Conservation (phyloP, 1,140 invertebrate species). For the Homalodisca vitripennis region DNA sequence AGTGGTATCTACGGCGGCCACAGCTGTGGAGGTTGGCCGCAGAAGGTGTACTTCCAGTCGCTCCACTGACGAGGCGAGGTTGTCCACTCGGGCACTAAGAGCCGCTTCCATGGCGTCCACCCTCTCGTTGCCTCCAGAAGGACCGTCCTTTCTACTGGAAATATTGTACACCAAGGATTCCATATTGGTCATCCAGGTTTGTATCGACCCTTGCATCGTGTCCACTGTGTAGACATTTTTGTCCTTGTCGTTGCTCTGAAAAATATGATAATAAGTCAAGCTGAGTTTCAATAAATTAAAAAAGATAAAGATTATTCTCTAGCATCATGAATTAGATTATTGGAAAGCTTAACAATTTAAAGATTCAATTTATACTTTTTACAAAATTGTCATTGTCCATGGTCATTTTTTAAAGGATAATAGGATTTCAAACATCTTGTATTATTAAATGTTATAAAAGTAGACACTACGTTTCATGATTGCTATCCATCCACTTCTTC, state of each 20-base stretch:
- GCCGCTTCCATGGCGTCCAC: constrained; percentile 15
- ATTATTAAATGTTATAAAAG: too few relatives aligned
- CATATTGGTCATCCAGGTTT: constrained; percentile 49
- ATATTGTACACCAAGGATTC: constrained; percentile 32
- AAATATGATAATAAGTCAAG: constrained; percentile 22
- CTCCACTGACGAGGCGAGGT: constrained; percentile 29
- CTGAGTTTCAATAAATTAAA: too few relatives aligned
- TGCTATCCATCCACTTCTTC: too few relatives aligned
- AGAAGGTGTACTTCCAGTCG: constrained; percentile 30
- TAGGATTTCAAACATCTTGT: too few relatives aligned
- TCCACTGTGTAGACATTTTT: constrained; percentile 64
- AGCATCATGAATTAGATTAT: too few relatives aligned
- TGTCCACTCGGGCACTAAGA: constrained; percentile 33
- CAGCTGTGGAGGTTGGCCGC: constrained; percentile 18
- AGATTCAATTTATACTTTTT: too few relatives aligned
- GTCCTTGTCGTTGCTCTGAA: constrained; percentile 65
- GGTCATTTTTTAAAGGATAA: too few relatives aligned
- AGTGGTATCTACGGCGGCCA: constrained; percentile 7
- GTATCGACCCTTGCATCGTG: constrained; percentile 61
- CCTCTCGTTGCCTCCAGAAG: constrained; percentile 10
- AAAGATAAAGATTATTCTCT: too few relatives aligned
- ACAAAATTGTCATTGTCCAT: too few relatives aligned
- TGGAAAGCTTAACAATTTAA: too few relatives aligned
- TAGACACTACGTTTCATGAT: too few relatives aligned
- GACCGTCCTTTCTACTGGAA: constrained; percentile 18